phyloP scores from a whole-genome alignment of 2,797 vertebrate genomes.

The Spatula clypeata region DNA sequence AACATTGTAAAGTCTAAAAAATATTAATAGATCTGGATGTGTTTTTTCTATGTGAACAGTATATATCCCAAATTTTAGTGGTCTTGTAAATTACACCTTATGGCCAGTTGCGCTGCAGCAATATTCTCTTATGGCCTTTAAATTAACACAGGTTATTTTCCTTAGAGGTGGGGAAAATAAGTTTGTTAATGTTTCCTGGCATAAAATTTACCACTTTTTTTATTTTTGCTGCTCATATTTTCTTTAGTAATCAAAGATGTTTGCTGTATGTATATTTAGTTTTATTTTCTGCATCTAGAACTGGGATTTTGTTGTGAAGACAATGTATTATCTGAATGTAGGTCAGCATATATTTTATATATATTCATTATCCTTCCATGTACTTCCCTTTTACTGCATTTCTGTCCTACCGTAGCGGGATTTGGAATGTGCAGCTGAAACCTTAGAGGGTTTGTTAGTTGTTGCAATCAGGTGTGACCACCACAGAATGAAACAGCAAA shows the following conservation, averaged over 20 bases:
- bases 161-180: constrained; percentile 25
- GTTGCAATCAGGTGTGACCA: background rate
- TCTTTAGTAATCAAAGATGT: constrained; percentile 23
- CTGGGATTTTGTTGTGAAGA: constrained; percentile 18
- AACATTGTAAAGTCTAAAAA: background rate
- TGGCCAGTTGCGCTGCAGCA: background rate
- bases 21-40: background rate
- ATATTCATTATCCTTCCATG: background rate
- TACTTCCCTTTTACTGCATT: background rate
- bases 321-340: background rate
- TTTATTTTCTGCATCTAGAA: constrained; percentile 51
- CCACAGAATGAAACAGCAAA: background rate
- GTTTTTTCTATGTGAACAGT: background rate
- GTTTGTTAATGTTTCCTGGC: constrained; percentile 30
- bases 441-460: background rate
- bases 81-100: constrained; percentile 32
- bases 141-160: constrained; percentile 36
- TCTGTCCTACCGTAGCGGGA: background rate
- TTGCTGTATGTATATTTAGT: background rate
- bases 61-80: constrained; percentile 17
- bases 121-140: constrained; percentile 47
- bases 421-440: background rate
- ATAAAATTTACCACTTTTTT: constrained; percentile 15
- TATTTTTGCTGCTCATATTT: background rate
- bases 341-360: background rate